Percentiles rank a stretch among this genome's conserved stretches.
phyloP scores from a whole-genome alignment of 2,797 vertebrate species.

The Chaetodon trifasciatus region DNA sequence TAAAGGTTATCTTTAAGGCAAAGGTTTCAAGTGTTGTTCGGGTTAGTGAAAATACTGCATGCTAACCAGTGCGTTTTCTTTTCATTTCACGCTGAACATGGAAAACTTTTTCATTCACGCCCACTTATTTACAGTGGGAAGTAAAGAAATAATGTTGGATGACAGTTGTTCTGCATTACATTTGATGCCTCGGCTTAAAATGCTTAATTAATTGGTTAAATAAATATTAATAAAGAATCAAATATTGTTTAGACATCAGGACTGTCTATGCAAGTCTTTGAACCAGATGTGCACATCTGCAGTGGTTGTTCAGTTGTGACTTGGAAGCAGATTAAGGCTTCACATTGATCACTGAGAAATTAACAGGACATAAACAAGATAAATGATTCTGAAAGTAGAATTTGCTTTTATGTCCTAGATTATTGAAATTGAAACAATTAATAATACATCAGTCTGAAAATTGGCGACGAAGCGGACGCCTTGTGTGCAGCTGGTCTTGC shows the following conservation, averaged over 20 bases:
- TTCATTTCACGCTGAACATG: neutral
- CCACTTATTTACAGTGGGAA: neutral
- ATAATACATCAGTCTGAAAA: neutral
- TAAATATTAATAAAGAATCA: neutral
- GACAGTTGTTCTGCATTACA: neutral
- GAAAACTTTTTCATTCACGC: neutral
- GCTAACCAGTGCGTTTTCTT: neutral
- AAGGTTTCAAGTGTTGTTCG: neutral
- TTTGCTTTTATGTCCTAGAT: neutral
- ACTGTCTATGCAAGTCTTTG: neutral
- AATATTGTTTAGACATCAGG: neutral
- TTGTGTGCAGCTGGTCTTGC: neutral
- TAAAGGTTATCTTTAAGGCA: slow-evolving; percentile 8
- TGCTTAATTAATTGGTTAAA: too few species aligned
- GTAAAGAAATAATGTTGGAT: neutral
- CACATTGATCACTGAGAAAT: neutral
- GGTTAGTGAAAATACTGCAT: neutral
- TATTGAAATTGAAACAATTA: neutral
- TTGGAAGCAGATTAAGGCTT: neutral
- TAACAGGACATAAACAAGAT: neutral
- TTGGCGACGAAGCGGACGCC: neutral
- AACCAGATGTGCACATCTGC: neutral
- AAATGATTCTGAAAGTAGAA: neutral
- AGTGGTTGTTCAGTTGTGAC: neutral
- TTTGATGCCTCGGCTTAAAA: too few species aligned